Base-by-base conservation (phyloP, 2,888 invertebrate species). In the Cataglyphis altisquamis region DNA sequence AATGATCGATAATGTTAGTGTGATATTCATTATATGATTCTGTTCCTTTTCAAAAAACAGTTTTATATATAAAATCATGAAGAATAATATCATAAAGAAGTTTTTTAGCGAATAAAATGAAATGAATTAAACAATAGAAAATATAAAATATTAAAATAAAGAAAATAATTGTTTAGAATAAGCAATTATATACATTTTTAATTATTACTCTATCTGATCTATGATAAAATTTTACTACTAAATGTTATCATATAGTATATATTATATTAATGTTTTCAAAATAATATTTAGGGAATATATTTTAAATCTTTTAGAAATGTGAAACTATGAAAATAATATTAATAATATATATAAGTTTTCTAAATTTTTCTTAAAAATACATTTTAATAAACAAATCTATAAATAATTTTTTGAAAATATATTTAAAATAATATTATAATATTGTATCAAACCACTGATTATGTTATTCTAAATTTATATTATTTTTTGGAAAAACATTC, bases 1-100 rank as follows among this genome's bases (percentile, higher is more conserved):
- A 63, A 10, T 29, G 48, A 75, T 64, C 52, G 36, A 75, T 75
- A 32, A 74, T 32, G 45, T 32, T 21, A 45, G 4, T 15, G 29
- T 45, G 9, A 18, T 5, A 45, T 72, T 4, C 18, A 25, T 52
- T 52, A 57, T 18, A 73, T 41, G 36, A 4, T 1, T 48, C n/a
- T n/a, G 8, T 3, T 25, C 10, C 3, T 55, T 57, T 25, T 18
- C 9, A 36, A 2, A 45, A 45, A 36, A 36, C 36, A 36, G 3
- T 32, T 62, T 73, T 45, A 45, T 74, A 25, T 48, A 48, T 63
- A 48, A 25, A 21, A 29, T 29, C 8, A 48, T 29, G 29, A 29
- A 29, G 29, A 29, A 29, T 29, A 29, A 29, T 29, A 45, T 45
- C 3, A 21, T 6, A 66, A 55, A 55, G 1, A 52, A 39, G 12